These are phyloP conservation scores for Ctenomys sociabilis DNA, from an alignment of 2,113 vertebrate species.

Conservation along the genomic window DNA sequence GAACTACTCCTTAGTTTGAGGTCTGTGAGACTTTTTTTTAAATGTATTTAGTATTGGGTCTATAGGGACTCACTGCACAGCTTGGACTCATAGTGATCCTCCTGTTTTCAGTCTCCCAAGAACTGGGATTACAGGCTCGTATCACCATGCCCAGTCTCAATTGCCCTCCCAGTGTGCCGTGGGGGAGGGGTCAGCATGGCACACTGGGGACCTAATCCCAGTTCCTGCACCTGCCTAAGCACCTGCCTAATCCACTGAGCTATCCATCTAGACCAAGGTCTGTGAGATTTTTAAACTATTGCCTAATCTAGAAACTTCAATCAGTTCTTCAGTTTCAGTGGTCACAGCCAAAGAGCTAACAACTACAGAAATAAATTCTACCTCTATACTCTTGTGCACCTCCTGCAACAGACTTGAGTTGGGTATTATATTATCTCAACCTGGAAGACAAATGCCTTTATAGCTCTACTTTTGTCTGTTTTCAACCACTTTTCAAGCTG, in stretches of 20 bases:
- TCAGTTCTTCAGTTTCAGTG: not conserved
- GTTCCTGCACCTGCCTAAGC: too few species aligned
- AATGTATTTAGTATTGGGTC: too few species aligned
- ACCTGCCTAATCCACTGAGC: too few species aligned
- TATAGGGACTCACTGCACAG: too few species aligned
- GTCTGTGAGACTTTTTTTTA: not conserved
- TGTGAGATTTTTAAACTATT: not conserved
- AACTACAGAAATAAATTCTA: not conserved
- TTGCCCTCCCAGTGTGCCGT: too few species aligned
- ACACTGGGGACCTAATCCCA: too few species aligned
- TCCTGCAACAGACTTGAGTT: rapidly evolving
- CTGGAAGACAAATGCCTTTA: not conserved
- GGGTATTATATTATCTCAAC: not conserved
- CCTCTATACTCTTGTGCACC: not conserved
- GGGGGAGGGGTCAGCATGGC: too few species aligned
- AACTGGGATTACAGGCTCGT: too few species aligned
- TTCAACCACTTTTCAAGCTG: not conserved
- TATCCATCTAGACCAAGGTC: not conserved
- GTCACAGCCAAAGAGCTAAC: not conserved
- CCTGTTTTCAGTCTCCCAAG: too few species aligned
- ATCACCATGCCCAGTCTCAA: too few species aligned
- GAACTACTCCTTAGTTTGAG: not conserved
- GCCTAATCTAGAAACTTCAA: not conserved
- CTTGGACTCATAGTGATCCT: too few species aligned
- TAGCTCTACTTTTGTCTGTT: not conserved